phyloP scores from a whole-genome alignment of 1,140 invertebrate genomes.

The Heliconius melpomene region DNA sequence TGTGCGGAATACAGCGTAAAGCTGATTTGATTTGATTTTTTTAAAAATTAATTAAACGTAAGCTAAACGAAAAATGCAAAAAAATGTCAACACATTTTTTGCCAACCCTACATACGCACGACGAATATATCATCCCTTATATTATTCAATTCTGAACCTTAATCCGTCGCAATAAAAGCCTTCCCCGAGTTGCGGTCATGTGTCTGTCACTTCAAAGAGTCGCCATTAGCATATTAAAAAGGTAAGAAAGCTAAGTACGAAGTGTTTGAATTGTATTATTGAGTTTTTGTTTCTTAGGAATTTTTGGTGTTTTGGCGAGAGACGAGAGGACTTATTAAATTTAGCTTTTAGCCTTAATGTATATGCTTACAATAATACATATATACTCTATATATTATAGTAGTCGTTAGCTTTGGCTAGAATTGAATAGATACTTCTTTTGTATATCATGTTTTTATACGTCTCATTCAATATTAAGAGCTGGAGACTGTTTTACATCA shows the following conservation, averaged over 20 bases:
- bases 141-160: constrained; percentile 22
- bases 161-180: constrained; percentile 23
- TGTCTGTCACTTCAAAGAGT: constrained; percentile 44
- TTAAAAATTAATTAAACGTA: too few relatives aligned
- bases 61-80: too few relatives aligned
- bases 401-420: too few relatives aligned
- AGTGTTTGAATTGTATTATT: constrained; percentile 30
- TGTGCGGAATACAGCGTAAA: too few relatives aligned
- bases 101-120: constrained; percentile 27
- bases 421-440: too few relatives aligned
- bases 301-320: neutral
- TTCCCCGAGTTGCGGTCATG: constrained; percentile 14
- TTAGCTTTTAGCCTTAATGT: neutral
- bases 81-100: neutral
- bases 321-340: constrained; percentile 1
- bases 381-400: neutral
- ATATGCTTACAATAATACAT: neutral
- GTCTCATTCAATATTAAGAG: too few relatives aligned
- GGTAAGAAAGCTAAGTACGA: constrained; percentile 43
- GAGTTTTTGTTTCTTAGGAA: constrained; percentile 21
- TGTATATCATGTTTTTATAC: too few relatives aligned
- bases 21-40: too few relatives aligned
- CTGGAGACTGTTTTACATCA: too few relatives aligned
- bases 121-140: constrained; percentile 20
- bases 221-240: constrained; percentile 58